A percentile compares a stretch with the other conserved stretches of the same genome.
phyloP scores from a whole-genome alignment of 2,797 vertebrate species.

The Staurois parvus region DNA sequence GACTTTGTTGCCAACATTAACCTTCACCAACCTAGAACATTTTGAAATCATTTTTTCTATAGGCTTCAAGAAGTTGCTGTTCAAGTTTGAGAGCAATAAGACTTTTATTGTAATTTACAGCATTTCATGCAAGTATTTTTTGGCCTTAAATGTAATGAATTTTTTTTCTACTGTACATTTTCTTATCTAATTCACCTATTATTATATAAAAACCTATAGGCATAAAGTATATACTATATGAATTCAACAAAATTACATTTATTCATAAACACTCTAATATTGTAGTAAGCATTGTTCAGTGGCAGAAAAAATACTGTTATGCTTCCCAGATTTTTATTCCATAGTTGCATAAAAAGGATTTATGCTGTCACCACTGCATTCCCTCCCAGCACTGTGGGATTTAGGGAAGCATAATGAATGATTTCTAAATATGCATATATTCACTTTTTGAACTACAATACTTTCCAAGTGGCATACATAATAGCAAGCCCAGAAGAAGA shows the following conservation, averaged over 20 bases:
- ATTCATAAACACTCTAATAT: constrained; percentile 65
- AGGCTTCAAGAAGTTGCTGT: constrained; percentile 9
- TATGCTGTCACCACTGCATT: constrained; percentile 58
- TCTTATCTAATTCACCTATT: constrained; percentile 67
- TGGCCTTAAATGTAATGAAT: neutral
- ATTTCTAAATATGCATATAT: constrained; percentile 65
- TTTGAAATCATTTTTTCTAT: constrained; percentile 34
- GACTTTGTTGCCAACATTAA: constrained; percentile 53
- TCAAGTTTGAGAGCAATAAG: constrained; percentile 10
- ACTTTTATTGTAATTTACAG: constrained; percentile 1
- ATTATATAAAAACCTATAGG: constrained; percentile 65
- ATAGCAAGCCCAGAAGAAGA: constrained; percentile 58
- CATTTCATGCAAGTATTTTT: neutral
- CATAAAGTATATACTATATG: constrained; percentile 59
- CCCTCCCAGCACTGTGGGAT: constrained; percentile 61
- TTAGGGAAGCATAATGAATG: constrained; percentile 63
- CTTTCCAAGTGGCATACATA: constrained; percentile 63
- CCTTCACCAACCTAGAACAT: constrained; percentile 36
- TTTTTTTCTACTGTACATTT: constrained; percentile 48
- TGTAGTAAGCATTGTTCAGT: constrained; percentile 64
- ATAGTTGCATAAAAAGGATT: constrained; percentile 63
- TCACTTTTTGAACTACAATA: constrained; percentile 62
- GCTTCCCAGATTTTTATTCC: constrained; percentile 65
- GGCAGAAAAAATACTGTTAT: constrained; percentile 58
- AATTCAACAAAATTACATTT: constrained; percentile 65